These are phyloP conservation scores for Ictidomys tridecemlineatus DNA, from an alignment of 2,113 vertebrate species.

Conservation along the genomic window DNA sequence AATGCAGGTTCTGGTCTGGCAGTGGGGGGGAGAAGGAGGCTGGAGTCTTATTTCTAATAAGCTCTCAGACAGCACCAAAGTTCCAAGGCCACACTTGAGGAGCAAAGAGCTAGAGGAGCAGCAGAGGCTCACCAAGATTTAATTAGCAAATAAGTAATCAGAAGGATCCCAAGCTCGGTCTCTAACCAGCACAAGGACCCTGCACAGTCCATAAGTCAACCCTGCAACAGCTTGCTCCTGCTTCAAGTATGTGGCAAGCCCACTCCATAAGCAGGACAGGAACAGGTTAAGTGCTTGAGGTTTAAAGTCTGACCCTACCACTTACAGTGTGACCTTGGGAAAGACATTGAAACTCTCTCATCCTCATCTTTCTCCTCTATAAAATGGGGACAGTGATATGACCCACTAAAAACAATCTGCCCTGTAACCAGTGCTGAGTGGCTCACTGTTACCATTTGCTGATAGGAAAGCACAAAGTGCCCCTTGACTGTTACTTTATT, in stretches of 20 bases:
- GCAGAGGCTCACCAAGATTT: not conserved
- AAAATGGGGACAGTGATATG: not conserved
- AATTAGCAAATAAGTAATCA: not conserved
- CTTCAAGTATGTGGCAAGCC: not conserved
- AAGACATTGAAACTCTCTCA: not conserved
- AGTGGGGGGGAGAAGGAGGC: not conserved
- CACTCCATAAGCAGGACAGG: fast-evolving
- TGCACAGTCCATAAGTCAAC: not conserved
- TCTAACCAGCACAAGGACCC: not conserved
- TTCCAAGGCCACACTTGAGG: not conserved
- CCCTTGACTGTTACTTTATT: not conserved
- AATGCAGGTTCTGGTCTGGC: not conserved
- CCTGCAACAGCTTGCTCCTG: not conserved
- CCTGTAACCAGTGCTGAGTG: not conserved
- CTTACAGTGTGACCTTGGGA: not conserved
- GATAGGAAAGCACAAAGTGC: not conserved
- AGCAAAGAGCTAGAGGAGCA: not conserved
- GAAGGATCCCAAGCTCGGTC: not conserved
- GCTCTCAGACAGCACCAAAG: not conserved
- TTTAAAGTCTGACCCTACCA: not conserved
- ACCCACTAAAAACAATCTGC: not conserved
- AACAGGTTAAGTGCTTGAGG: not conserved
- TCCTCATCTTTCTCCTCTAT: not conserved
- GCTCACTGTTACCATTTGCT: not conserved
- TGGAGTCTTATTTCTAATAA: not conserved